phyloP scores from a whole-genome alignment of 1,140 invertebrate species.

The Chironomus tepperi region DNA sequence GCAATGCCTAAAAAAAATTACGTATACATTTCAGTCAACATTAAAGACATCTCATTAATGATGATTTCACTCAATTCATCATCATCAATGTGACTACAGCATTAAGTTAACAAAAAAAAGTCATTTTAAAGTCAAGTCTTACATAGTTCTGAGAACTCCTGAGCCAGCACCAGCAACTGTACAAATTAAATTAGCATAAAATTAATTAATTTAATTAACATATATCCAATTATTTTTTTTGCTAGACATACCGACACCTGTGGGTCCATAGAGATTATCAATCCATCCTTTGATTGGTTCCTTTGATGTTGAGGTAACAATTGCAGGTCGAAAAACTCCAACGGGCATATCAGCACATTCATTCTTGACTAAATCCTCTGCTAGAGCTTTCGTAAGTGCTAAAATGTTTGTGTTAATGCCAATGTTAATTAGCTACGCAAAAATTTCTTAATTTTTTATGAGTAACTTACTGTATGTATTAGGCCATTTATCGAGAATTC shows the following conservation, averaged over 20 bases:
- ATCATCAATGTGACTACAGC: not conserved
- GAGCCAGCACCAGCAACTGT: constrained; percentile 53
- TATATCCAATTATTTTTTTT: not conserved
- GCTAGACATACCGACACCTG: constrained; percentile 40
- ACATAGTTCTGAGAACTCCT: constrained; percentile 60
- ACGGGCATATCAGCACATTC: constrained; percentile 52
- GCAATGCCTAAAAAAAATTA: constrained; percentile 43
- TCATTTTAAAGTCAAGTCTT: not conserved
- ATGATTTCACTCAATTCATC: not conserved
- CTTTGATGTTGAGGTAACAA: constrained; percentile 56
- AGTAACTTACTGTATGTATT: constrained; percentile 51
- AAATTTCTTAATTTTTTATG: too few species aligned
- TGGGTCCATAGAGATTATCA: constrained; percentile 72
- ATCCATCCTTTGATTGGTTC: constrained; percentile 69
- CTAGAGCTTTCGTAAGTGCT: constrained; percentile 61
- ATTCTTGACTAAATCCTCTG: constrained; percentile 52
- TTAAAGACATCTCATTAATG: not conserved
- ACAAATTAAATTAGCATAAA: not conserved
- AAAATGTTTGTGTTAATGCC: too few species aligned
- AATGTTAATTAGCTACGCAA: too few species aligned
- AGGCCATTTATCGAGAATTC: constrained; percentile 53
- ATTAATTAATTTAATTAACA: not conserved
- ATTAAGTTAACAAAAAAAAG: not conserved
- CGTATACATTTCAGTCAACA: not conserved
- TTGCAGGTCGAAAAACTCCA: constrained; percentile 55